Base-by-base conservation (phyloP, 1,140 invertebrate genomes). In the Cyclina sinensis region DNA sequence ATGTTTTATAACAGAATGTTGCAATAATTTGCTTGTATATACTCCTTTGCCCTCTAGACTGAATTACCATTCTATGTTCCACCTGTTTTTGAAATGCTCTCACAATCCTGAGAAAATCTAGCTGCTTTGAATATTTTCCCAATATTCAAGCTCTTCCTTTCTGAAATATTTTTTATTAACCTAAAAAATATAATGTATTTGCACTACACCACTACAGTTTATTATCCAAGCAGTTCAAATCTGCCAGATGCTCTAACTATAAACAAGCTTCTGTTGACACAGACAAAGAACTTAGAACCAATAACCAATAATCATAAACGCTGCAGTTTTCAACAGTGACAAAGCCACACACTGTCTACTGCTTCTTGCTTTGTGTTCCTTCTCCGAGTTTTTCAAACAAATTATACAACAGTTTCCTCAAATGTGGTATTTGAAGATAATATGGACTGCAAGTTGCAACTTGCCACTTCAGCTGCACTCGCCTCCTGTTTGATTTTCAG, bases 1-100 rank as follows among this genome's bases (percentile, higher is more conserved):
- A 82, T 82, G 62, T 82, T 68, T 82, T 82, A 32, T 21, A 65
- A 37, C 80, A 82, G 35, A 65, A 82, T 48, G 80, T 48, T 82
- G 80, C 80, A 43, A 65, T 82, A 48, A 48, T 65, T 68, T 68
- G 21, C 21, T 68, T 37, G 32, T 82, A 21, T 48, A 82, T 59
- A 37, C 62, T 68, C 48, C 30, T 62, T n/a, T 43, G 46, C 5
- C 57, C 18, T 14, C 35, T 18, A 16, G 18, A 82, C 0, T 21
- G 18, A 65, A 21, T 32, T 48, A 68, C 59, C 80, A 82, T 82
- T 68, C 37, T 82, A 68, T 46, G 1, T 21, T 59, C 59, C 59
- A 82, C 57, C 80, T 68, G 62, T 82, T 30, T 57, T 4, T 79
- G 30, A 1, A 0, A 57, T 18, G 16, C 76, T 35, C 18, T 24